phyloP scores from a whole-genome alignment of 53 echinoderm and acorn worm species.

The Holothuria scabra region DNA sequence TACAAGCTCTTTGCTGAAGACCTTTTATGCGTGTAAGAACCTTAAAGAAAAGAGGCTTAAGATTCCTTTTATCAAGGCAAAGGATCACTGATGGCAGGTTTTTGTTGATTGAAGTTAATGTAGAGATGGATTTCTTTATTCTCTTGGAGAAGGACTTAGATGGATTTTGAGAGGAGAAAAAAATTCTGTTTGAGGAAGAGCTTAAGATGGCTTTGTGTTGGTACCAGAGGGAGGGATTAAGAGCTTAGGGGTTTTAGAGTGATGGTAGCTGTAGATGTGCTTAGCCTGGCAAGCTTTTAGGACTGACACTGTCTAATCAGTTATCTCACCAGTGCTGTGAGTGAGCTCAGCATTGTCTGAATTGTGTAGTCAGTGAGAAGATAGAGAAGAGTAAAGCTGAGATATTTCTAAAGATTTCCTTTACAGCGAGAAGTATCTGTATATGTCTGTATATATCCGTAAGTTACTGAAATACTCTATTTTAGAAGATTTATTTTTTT shows the following conservation, averaged over 20 bases:
- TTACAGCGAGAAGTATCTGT: no score
- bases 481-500: no score
- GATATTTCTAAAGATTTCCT: no score
- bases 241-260: conserved; percentile 28
- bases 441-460: no score
- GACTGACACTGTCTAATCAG: neutral
- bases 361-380: no score
- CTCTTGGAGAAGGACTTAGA: conserved; percentile 13
- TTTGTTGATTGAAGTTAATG: conserved; percentile 24
- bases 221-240: conserved; percentile 47
- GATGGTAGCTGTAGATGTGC: neutral
- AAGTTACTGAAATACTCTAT: no score
- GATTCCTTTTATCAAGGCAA: conserved; percentile 20
- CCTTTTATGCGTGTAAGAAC: conserved; percentile 31
- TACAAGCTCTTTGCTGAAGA: conserved; percentile 16
- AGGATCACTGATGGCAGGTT: conserved; percentile 34
- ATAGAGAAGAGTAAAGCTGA: no score
- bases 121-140: conserved; percentile 8
- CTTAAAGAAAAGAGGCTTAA: conserved; percentile 10
- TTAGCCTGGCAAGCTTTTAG: neutral
- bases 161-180: conserved; percentile 33
- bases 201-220: conserved; percentile 31
- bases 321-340: no score
- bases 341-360: no score
- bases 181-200: conserved; percentile 38